Evolutionary conservation across 2,113 vertebrate genomes (phyloP).

Genomic region (Apodemus speciosus): DNA sequence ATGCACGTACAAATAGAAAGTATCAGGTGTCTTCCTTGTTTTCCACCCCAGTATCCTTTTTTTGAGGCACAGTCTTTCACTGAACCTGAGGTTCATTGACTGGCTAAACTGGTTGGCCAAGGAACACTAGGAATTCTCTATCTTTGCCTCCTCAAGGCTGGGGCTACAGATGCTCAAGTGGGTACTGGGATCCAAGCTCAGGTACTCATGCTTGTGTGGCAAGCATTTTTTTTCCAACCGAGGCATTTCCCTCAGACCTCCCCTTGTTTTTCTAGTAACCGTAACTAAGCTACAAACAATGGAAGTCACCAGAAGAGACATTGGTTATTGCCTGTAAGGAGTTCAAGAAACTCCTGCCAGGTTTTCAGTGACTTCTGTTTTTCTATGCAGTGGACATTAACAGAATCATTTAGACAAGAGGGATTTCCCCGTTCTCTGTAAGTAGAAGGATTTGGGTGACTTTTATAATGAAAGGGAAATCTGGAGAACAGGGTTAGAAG

Average conservation of each 20-base stretch:
- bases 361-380: not conserved
- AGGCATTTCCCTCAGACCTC: not conserved
- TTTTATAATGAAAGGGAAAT: not conserved
- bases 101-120: not conserved
- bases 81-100: not conserved
- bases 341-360: not conserved
- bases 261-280: not conserved
- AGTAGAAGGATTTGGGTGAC: not conserved
- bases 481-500: not conserved
- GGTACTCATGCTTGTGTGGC: not conserved
- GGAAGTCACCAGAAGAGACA: not conserved
- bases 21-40: not conserved
- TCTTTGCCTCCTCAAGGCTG: not conserved
- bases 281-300: not conserved
- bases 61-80: not conserved
- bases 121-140: not conserved
- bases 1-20: rapidly evolving
- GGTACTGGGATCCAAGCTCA: not conserved
- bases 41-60: not conserved
- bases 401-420: not conserved
- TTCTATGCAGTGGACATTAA: not conserved
- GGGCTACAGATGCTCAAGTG: no score
- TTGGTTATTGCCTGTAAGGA: not conserved
- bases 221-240: not conserved
- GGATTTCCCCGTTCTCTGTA: not conserved